Evolutionary conservation across 2,113 vertebrate species (phyloP), one percentile per base, ranked within the genome.

Genomic region (Puntigrus tetrazona): DNA sequence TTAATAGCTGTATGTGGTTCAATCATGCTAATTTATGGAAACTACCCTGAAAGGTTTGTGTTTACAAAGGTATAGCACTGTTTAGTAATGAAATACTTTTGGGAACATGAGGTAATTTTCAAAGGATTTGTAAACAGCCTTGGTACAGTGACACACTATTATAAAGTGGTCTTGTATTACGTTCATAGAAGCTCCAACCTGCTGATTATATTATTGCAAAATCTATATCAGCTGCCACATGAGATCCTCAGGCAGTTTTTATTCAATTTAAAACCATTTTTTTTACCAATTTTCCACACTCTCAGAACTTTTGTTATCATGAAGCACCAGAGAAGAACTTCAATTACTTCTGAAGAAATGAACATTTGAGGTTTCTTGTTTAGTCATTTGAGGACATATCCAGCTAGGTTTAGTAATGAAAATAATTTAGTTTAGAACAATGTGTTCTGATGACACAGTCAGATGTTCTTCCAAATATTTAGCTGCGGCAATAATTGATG

Each of bases 161-260:
- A 70, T 11, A 73, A n/a, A 78, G 13, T 38, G 31, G 38, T 57
- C 34, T 57, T 59, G 27, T 38, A 65, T 67, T 78, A 59, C 31
- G 72, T 86, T 83, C 38, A 72, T 45, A 55, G 31, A 8, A 41
- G 20, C 52, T 29, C 22, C 31, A 25, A 34, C 4, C 27, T 78
- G 61, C 55, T 70, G 0, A 73, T 86, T 73, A 25, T 38, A 38
- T 78, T 65, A 67, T 76, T 85, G n/a, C 50, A 78, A 36, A 78
- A 69, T 61, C 36, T 22, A 45, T 52, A 45, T 25, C n/a, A 38
- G 27, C n/a, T 22, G 43, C 43, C 36, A 22, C 22, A 50, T 73
- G 34, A 43, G 16, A 61, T 20, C 75, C 52, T 18, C 11, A 9
- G 52, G 52, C 75, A 25, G 8, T 69, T 27, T 69, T 43, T 22